Base-by-base conservation (phyloP, 1,140 invertebrate genomes). In the Ceratina japonica region DNA sequence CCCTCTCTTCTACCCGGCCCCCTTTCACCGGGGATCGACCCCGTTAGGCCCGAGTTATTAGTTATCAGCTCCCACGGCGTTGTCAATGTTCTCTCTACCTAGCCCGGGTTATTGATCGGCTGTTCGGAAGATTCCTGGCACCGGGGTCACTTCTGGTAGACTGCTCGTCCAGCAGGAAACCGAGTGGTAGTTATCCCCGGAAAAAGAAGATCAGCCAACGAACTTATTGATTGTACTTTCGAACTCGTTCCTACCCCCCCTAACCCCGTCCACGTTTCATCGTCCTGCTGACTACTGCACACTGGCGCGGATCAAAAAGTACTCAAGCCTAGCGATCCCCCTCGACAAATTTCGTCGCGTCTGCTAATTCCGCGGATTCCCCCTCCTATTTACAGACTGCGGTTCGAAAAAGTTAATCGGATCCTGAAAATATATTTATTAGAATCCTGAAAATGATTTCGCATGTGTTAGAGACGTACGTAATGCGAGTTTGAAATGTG, bases 41-140 rank as follows among this genome's bases (percentile, higher is more conserved):
- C 56, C 74, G 20, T 81, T 77, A 51, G 12, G n/a, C 51, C 44
- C 44, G 37, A 49, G 59, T 81, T 63, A 72, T 63, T 72, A 79
- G 66, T 72, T 75, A 65, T 79, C 66, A 58, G 56, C 37, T 64
- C 22, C 44, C 54, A 68, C 54, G 24, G 8, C 49, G 24, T 61
- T 80, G 71, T 72, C 64, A 69, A 65, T 77, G 65, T 54, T 73
- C 65, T 75, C 66, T 72, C 31, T 82, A 49, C n/a, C 75, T 52
- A 70, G 77, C 65, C 61, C 74, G 68, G 72, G 80, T 87, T 88
- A 88, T 89, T 87, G 88, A 88, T 88, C 87, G 84, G 69, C 76
- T 66, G 71, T 79, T 83, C 77, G 72, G 83, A 86, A 87, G 83
- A 86, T 83, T 87, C 82, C 85, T 86, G 86, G 80, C 87, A 87